These are phyloP conservation scores for Hypomesus transpacificus DNA, from an alignment of 2,113 vertebrate genomes.

Conservation along the genomic window DNA sequence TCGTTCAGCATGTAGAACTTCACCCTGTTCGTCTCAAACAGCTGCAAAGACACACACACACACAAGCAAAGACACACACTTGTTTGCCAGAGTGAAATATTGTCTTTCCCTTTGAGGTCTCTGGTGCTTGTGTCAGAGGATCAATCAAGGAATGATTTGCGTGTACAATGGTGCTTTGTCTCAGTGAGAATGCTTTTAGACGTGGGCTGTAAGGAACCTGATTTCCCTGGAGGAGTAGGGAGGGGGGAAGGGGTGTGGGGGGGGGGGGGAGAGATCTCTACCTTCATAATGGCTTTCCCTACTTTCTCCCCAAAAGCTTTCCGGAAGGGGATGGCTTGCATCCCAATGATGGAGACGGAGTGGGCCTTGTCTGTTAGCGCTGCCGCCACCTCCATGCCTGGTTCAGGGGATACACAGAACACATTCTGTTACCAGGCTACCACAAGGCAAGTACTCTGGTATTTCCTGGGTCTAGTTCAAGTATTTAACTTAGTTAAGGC, in stretches of 20 bases:
- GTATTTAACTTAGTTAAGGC: too few relatives aligned
- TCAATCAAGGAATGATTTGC: constrained; percentile 11
- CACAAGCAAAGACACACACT: not conserved
- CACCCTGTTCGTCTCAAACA: constrained; percentile 91
- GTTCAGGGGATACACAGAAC: constrained; percentile 3
- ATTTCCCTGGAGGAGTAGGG: constrained; percentile 28
- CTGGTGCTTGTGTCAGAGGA: constrained; percentile 17
- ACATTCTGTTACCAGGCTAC: not conserved
- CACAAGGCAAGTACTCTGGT: too few relatives aligned
- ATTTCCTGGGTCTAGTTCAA: too few relatives aligned
- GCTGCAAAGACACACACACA: constrained; percentile 64
- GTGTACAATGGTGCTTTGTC: constrained; percentile 22
- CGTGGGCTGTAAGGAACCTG: constrained; percentile 22
- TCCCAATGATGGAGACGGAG: constrained; percentile 91
- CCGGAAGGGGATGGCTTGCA: constrained; percentile 88
- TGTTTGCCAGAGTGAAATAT: constrained; percentile 4
- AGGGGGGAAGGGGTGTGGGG: too few relatives aligned
- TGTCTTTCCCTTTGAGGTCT: not conserved
- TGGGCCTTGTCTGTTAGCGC: constrained; percentile 93
- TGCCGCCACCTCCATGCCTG: constrained; percentile 97
- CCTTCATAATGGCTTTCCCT: constrained; percentile 93
- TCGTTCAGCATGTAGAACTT: constrained; percentile 99
- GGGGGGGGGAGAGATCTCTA: constrained; percentile 39
- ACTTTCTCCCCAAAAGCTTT: constrained; percentile 91
- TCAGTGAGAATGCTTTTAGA: constrained; percentile 17